A percentile compares a stretch with the other conserved stretches of the same genome.
Evolutionary conservation across 37 sponge, comb jelly and placozoan genomes (phyloP).

Genomic region (Bolinopsis microptera): DNA sequence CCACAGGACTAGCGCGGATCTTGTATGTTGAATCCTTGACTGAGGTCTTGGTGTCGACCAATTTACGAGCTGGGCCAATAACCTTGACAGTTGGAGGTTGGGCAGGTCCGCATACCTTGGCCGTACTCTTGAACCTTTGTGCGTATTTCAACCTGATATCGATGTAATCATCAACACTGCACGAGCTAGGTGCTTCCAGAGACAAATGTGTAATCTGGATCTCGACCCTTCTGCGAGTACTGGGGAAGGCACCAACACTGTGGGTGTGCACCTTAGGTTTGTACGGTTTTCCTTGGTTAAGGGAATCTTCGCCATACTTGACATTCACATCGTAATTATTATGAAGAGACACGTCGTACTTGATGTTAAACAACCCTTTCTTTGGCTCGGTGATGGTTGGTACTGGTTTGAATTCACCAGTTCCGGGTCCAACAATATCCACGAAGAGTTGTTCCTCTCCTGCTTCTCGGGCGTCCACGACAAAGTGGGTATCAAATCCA

Average conservation of each 20-base stretch:
- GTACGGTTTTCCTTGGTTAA: constrained; percentile 50
- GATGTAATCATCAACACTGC: constrained; percentile 42
- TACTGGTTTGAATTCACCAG: constrained; percentile 50
- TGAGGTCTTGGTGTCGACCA: constrained; percentile 49
- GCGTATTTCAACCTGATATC: constrained; percentile 59
- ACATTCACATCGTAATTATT: constrained; percentile 34
- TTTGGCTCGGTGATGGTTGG: constrained; percentile 55
- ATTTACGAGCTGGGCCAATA: constrained; percentile 1
- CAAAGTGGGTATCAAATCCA: constrained; percentile 69
- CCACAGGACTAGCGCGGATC: constrained; percentile 45
- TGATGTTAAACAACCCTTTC: constrained; percentile 49
- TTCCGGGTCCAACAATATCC: constrained; percentile 31
- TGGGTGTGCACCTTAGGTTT: constrained; percentile 64
- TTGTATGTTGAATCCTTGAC: constrained; percentile 41
- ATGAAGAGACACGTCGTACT: constrained; percentile 51
- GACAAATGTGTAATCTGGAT: constrained; percentile 29
- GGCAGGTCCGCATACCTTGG: constrained; percentile 42
- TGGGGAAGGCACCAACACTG: constrained; percentile 10
- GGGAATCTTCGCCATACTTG: constrained; percentile 52
- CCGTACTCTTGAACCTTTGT: constrained; percentile 42
- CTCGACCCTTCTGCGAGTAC: constrained; percentile 29
- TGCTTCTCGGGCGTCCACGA: constrained; percentile 68
- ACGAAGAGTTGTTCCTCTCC: constrained; percentile 61
- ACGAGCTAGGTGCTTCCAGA: neutral
- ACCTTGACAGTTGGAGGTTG: constrained; percentile 43